Conservation (phyloP, 2,888 invertebrate species). For the Microctonus aethiopoides region DNA sequence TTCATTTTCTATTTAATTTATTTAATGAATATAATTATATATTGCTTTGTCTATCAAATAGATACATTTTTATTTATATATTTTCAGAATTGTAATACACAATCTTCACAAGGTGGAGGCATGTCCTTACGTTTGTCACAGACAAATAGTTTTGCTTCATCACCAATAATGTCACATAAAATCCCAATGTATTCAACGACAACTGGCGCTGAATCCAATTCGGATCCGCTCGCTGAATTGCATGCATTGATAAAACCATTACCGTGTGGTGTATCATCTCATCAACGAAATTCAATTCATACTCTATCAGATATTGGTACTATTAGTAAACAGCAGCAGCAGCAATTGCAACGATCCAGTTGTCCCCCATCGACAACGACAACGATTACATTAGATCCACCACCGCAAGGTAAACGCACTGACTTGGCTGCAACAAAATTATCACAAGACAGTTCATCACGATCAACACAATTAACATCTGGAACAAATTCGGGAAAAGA, state of each 20-base stretch:
- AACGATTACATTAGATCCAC: slow-evolving; percentile 55
- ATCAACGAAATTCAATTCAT: slow-evolving; percentile 38
- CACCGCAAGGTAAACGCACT: slow-evolving; percentile 52
- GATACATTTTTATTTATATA: not conserved
- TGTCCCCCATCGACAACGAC: slow-evolving; percentile 7
- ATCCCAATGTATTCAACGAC: slow-evolving; percentile 61
- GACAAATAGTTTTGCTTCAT: slow-evolving; percentile 60
- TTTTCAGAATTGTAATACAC: slow-evolving; percentile 24
- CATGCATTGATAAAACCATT: slow-evolving; percentile 62
- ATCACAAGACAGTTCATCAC: slow-evolving; percentile 30
- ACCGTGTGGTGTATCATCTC: slow-evolving; percentile 45
- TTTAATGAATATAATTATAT: not conserved
- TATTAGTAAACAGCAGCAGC: slow-evolving; percentile 27
- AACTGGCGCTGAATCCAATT: slow-evolving; percentile 52
- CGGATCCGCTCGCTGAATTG: slow-evolving; percentile 49
- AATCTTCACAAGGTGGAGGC: slow-evolving; percentile 53
- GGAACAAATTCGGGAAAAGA: slow-evolving; percentile 24
- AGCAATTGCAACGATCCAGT: slow-evolving; percentile 33
- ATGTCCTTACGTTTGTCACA: slow-evolving; percentile 59
- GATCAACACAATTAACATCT: slow-evolving; percentile 15
- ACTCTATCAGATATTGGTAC: slow-evolving; percentile 9
- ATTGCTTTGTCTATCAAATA: not conserved
- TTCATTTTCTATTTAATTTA: not conserved
- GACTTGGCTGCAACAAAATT: slow-evolving; percentile 26
- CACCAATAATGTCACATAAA: slow-evolving; percentile 64